Percentiles rank a stretch among this genome's conserved stretches.
phyloP scores from a whole-genome alignment of 2,888 invertebrate genomes.

The Urechis unicinctus region DNA sequence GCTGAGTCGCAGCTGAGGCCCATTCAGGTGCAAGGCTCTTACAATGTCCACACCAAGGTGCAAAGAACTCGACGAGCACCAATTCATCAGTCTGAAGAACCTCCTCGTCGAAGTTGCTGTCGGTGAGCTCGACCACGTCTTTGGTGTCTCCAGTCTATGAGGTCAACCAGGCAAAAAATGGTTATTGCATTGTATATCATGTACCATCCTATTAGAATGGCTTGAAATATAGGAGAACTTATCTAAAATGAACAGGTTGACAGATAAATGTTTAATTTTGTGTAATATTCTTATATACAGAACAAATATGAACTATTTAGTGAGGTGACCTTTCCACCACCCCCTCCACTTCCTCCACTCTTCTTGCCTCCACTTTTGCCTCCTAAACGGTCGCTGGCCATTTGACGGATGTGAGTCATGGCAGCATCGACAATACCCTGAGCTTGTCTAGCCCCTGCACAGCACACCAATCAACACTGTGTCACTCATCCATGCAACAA shows the following conservation, averaged over 20 bases:
- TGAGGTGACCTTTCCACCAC: slow-evolving; percentile 11
- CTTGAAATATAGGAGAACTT: background rate
- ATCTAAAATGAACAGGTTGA: background rate
- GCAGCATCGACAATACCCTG: slow-evolving; percentile 78
- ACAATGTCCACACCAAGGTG: slow-evolving; percentile 65
- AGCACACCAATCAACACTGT: background rate
- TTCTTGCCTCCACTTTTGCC: slow-evolving; percentile 53
- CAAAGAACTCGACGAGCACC: slow-evolving; percentile 97
- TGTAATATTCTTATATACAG: background rate
- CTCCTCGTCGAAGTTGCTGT: slow-evolving; percentile 86
- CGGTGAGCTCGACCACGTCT: slow-evolving; percentile 87
- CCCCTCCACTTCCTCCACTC: slow-evolving; percentile 25
- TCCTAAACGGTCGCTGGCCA: slow-evolving; percentile 64
- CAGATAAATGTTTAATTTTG: background rate
- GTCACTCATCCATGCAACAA: background rate
- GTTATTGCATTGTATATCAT: too few species aligned
- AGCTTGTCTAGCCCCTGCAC: slow-evolving; percentile 68
- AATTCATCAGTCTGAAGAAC: slow-evolving; percentile 89
- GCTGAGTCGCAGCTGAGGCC: slow-evolving; percentile 86
- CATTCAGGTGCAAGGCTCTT: slow-evolving; percentile 94
- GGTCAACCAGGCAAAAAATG: background rate
- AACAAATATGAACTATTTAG: background rate
- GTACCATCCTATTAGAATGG: background rate
- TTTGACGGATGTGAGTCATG: slow-evolving; percentile 68
- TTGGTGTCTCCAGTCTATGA: slow-evolving; percentile 34